Conservation (phyloP, 2,113 vertebrate genomes). For the Nymphicus hollandicus region DNA sequence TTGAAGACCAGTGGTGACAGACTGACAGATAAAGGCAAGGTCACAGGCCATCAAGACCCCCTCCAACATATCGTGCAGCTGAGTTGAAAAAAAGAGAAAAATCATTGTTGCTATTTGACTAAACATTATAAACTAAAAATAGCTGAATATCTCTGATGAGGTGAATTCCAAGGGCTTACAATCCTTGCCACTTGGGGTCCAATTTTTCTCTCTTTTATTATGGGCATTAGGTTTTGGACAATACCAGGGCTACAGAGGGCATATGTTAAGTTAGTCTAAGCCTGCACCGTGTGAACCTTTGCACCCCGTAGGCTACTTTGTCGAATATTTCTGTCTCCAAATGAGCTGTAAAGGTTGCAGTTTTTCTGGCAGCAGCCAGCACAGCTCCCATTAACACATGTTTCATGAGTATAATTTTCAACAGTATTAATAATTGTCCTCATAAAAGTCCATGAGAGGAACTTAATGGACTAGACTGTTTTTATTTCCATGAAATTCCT, state of each 20-base stretch:
- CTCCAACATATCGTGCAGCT: slow-evolving; percentile 58
- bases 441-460: slow-evolving; percentile 39
- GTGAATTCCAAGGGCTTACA: slow-evolving; percentile 65
- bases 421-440: slow-evolving; percentile 47
- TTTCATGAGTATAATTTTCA: slow-evolving; percentile 51
- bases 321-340: slow-evolving; percentile 28
- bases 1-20: slow-evolving; percentile 63
- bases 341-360: slow-evolving; percentile 32
- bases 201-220: slow-evolving; percentile 64
- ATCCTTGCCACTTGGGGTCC: slow-evolving; percentile 60
- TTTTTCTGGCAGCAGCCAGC: slow-evolving; percentile 26
- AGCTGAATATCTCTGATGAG: slow-evolving; percentile 76
- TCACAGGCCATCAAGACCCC: slow-evolving; percentile 75
- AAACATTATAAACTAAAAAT: slow-evolving; percentile 77
- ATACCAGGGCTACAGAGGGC: slow-evolving; percentile 56
- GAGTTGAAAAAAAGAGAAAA: slow-evolving; percentile 59
- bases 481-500: slow-evolving; percentile 50
- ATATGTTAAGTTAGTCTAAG: slow-evolving; percentile 66
- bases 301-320: slow-evolving; percentile 43
- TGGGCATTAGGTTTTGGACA: slow-evolving; percentile 58
- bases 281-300: slow-evolving; percentile 39
- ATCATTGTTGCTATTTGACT: slow-evolving; percentile 83
- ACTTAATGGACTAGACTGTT: slow-evolving; percentile 44
- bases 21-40: slow-evolving; percentile 74
- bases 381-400: slow-evolving; percentile 11